phyloP scores from a whole-genome alignment of 2,888 invertebrate species.

The Lordiphosa fenestrarum region DNA sequence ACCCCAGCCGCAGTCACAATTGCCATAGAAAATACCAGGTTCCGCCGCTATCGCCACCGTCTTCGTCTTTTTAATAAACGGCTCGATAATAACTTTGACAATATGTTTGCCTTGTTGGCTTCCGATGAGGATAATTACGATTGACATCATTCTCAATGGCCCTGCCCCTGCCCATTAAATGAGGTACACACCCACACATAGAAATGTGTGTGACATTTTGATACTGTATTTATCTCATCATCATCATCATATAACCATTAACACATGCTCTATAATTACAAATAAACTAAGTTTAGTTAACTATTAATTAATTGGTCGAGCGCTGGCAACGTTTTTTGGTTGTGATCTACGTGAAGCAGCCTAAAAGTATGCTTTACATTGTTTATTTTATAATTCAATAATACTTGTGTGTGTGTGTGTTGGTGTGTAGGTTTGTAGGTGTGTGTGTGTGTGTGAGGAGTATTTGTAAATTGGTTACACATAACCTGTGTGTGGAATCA shows the following conservation, averaged over 20 bases:
- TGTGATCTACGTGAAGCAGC: slow-evolving; percentile 36
- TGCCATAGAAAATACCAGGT: slow-evolving; percentile 49
- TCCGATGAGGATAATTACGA: slow-evolving; percentile 52
- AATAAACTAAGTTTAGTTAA: slow-evolving; percentile 67
- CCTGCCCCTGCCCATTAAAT: slow-evolving; percentile 7
- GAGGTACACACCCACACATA: slow-evolving; percentile 15
- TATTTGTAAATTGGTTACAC: slow-evolving; percentile 40
- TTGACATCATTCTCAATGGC: slow-evolving; percentile 48
- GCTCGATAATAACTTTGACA: slow-evolving; percentile 34
- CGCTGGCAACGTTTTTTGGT: slow-evolving; percentile 58
- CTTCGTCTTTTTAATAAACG: slow-evolving; percentile 41
- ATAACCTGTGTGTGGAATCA: slow-evolving; percentile 50
- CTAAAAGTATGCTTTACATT: slow-evolving; percentile 57
- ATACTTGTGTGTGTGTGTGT: slow-evolving; percentile 61
- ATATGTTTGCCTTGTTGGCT: slow-evolving; percentile 26
- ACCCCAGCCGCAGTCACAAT: slow-evolving; percentile 37
- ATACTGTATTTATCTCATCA: slow-evolving; percentile 60
- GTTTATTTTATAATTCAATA: slow-evolving; percentile 62
- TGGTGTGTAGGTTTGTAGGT: slow-evolving; percentile 15
- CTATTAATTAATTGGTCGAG: slow-evolving; percentile 73
- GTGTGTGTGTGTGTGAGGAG: slow-evolving; percentile 40
- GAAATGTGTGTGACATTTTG: slow-evolving; percentile 46
- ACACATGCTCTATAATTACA: slow-evolving; percentile 72
- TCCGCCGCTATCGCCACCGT: too few species aligned
- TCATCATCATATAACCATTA: slow-evolving; percentile 56